Percentiles rank a stretch among this genome's conserved stretches.
These are phyloP conservation scores for Pantherophis alleghaniensis DNA, from an alignment of 2,797 vertebrate species.

Conservation along the genomic window DNA sequence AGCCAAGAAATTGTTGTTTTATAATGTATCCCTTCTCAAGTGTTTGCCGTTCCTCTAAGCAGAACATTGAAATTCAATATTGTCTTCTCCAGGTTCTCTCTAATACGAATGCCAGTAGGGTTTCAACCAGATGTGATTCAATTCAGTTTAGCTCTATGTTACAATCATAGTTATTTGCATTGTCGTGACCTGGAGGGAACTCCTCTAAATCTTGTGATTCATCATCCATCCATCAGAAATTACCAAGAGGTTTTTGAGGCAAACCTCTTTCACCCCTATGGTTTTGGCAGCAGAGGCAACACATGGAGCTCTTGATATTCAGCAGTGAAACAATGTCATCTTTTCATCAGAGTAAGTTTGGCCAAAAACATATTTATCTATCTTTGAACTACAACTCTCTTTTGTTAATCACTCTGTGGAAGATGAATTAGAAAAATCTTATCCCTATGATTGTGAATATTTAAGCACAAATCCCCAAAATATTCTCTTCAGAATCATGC, in stretches of 20 bases:
- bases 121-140: constrained; percentile 11
- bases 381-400: neutral
- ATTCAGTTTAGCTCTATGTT: neutral
- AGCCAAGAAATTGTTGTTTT: constrained; percentile 29
- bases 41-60: constrained; percentile 36
- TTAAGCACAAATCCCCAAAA: neutral
- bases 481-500: neutral
- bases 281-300: neutral
- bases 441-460: neutral
- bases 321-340: neutral
- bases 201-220: constrained; percentile 3
- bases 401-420: neutral
- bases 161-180: neutral
- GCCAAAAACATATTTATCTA: neutral
- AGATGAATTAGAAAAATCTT: neutral
- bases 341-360: neutral
- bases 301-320: neutral
- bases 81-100: neutral
- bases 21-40: constrained; percentile 8
- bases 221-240: neutral
- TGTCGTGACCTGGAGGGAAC: neutral
- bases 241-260: neutral
- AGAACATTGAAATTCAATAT: constrained; percentile 22
- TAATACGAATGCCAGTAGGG: neutral
- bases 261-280: neutral